Conservation (phyloP, 1,140 invertebrate genomes). For the Battus philenor region DNA sequence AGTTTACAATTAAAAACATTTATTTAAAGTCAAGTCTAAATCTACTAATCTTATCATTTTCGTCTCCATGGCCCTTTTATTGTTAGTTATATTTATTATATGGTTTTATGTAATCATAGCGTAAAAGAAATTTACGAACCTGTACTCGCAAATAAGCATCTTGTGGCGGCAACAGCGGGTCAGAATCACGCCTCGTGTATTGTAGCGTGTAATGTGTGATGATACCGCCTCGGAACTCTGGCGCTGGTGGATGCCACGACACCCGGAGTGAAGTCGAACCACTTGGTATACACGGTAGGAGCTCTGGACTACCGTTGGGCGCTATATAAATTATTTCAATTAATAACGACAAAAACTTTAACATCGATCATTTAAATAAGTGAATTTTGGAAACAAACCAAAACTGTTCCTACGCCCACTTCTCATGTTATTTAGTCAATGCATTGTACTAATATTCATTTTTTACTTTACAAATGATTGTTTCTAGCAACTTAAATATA, state of each 20-base stretch:
- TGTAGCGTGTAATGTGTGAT: slow-evolving; percentile 88
- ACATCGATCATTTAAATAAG: neutral
- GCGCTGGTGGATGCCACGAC: slow-evolving; percentile 84
- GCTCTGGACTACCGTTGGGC: slow-evolving; percentile 81
- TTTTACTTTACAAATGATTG: too few species aligned
- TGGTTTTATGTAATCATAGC: too few species aligned
- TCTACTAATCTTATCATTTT: too few species aligned
- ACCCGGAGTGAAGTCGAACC: slow-evolving; percentile 85
- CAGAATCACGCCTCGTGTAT: slow-evolving; percentile 58
- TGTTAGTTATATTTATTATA: too few species aligned
- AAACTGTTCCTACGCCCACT: too few species aligned
- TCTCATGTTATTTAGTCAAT: too few species aligned
- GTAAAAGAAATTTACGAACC: slow-evolving; percentile 32
- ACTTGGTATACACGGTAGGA: slow-evolving; percentile 80
- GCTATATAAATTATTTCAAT: slow-evolving; percentile 54
- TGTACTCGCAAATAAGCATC: slow-evolving; percentile 59
- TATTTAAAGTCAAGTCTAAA: too few species aligned
- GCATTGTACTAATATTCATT: too few species aligned
- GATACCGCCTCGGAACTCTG: slow-evolving; percentile 83
- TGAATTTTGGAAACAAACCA: too few species aligned
- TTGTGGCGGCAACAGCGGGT: slow-evolving; percentile 47
- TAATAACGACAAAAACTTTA: slow-evolving; percentile 12
- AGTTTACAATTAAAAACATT: too few species aligned
- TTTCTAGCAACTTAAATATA: too few species aligned
- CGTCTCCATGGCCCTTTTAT: too few species aligned